These are phyloP conservation scores for Geotrupes spiniger DNA, from an alignment of 2,888 invertebrate genomes.

Conservation along the genomic window DNA sequence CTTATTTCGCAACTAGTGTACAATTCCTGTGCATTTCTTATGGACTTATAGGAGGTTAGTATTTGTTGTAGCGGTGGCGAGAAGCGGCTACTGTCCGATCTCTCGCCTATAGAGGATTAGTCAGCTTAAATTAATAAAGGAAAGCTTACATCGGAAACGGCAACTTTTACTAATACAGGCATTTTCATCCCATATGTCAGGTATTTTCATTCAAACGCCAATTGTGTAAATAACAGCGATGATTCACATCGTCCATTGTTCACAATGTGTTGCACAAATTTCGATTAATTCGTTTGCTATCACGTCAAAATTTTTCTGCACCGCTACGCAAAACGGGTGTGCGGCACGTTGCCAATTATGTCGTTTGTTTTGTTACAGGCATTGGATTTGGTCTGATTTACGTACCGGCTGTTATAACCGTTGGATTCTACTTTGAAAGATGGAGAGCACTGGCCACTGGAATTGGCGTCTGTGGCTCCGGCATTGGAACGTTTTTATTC, in stretches of 20 bases:
- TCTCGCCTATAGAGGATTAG: too few species aligned
- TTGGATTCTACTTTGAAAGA: constrained; percentile 95
- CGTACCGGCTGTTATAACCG: constrained; percentile 88
- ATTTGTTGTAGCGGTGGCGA: constrained; percentile 13
- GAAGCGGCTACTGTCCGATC: too few species aligned
- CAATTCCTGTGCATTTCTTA: constrained; percentile 74
- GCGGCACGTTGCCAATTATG: constrained; percentile 54
- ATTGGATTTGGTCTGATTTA: constrained; percentile 90
- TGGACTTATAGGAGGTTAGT: constrained; percentile 77
- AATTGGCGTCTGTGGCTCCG: constrained; percentile 90
- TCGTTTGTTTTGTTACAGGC: constrained; percentile 80
- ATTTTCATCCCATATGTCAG: too few species aligned
- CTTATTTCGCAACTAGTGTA: constrained; percentile 45
- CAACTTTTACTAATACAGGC: too few species aligned
- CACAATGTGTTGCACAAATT: too few species aligned
- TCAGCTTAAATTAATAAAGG: too few species aligned
- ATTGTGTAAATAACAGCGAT: too few species aligned
- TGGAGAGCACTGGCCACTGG: constrained; percentile 92
- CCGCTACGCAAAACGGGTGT: background rate
- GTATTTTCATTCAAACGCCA: too few species aligned
- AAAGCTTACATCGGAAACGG: too few species aligned
- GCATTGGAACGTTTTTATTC: constrained; percentile 85
- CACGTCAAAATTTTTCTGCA: too few species aligned
- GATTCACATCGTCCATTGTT: too few species aligned
- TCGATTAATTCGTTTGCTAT: too few species aligned